Percentiles rank a stretch among this genome's conserved stretches.
Evolutionary conservation across 1,140 invertebrate genomes (phyloP).

Genomic region (Zaprionus tsacasi): DNA sequence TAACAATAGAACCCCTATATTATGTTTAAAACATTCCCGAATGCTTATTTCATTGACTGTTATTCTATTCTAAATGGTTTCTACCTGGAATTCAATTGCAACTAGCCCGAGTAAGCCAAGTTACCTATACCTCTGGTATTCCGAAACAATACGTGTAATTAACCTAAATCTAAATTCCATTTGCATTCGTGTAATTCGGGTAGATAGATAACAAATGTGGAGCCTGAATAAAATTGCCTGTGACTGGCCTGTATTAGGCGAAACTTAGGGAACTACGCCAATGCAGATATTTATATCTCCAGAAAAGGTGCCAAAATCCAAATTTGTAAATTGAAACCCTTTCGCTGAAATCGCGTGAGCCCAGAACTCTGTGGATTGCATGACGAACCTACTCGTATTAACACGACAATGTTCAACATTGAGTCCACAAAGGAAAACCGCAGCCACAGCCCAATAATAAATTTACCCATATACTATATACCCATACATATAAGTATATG

Average conservation of each 20-base stretch:
- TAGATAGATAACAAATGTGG: constrained; percentile 33
- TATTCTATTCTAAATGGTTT: background rate
- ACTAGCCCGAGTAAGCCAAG: background rate
- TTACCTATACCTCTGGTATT: constrained; percentile 4
- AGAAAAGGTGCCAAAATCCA: constrained; percentile 35
- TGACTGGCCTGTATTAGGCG: background rate
- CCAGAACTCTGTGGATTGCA: constrained; percentile 11
- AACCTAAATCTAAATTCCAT: constrained; percentile 53
- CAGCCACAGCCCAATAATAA: constrained; percentile 31
- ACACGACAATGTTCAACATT: constrained; percentile 33
- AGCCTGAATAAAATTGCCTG: constrained; percentile 12
- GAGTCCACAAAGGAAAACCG: constrained; percentile 23
- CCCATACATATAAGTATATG: background rate
- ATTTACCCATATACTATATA: constrained; percentile 1
- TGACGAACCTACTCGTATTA: constrained; percentile 34
- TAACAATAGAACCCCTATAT: background rate
- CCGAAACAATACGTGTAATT: constrained; percentile 44
- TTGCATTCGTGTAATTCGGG: constrained; percentile 36
- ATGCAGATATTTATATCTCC: constrained; percentile 36
- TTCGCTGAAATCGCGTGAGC: constrained; percentile 26
- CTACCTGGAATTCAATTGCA: background rate
- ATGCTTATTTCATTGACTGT: background rate
- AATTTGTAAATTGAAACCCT: constrained; percentile 27
- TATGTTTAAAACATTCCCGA: background rate
- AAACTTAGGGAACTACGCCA: constrained; percentile 23